phyloP scores from a whole-genome alignment of 2,113 vertebrate genomes.

The Peromyscus maniculatus region DNA sequence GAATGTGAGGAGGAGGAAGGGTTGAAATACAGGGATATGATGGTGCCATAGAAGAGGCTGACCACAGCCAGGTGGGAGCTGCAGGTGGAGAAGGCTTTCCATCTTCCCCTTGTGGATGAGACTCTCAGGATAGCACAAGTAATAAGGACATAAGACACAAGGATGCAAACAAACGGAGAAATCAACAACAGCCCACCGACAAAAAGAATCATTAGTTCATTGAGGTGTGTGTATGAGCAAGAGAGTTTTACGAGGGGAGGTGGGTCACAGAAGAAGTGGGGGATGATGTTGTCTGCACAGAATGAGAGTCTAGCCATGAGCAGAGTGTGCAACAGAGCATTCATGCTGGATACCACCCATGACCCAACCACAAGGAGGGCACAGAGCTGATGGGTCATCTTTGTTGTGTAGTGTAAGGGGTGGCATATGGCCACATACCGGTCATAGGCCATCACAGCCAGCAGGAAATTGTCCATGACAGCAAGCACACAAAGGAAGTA shows the following conservation, averaged over 20 bases:
- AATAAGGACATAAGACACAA: conserved; percentile 63
- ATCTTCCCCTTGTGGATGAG: conserved; percentile 39
- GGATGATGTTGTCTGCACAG: conserved; percentile 66
- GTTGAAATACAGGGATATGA: conserved; percentile 71
- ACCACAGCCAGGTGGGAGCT: conserved; percentile 79
- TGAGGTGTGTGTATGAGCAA: conserved; percentile 61
- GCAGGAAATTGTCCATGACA: conserved; percentile 81
- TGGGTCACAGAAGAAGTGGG: conserved; percentile 86
- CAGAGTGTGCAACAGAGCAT: conserved; percentile 76
- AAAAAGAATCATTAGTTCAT: conserved; percentile 62
- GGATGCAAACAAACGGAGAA: conserved; percentile 30
- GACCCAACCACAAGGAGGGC: conserved; percentile 51
- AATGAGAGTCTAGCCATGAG: conserved; percentile 74
- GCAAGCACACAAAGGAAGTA: conserved; percentile 66
- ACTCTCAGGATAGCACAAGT: conserved; percentile 63
- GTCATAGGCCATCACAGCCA: conserved; percentile 84
- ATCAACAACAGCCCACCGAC: conserved; percentile 56
- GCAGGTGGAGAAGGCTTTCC: conserved; percentile 83
- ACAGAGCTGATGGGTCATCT: conserved; percentile 48
- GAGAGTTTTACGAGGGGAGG: conserved; percentile 76
- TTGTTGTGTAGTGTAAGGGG: conserved; percentile 69
- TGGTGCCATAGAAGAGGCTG: conserved; percentile 83
- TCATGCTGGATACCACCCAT: conserved; percentile 42
- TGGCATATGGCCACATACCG: conserved; percentile 75
- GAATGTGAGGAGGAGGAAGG: conserved; percentile 76